Evolutionary conservation across 2,113 vertebrate genomes (phyloP).

Genomic region (Blennius ocellaris): DNA sequence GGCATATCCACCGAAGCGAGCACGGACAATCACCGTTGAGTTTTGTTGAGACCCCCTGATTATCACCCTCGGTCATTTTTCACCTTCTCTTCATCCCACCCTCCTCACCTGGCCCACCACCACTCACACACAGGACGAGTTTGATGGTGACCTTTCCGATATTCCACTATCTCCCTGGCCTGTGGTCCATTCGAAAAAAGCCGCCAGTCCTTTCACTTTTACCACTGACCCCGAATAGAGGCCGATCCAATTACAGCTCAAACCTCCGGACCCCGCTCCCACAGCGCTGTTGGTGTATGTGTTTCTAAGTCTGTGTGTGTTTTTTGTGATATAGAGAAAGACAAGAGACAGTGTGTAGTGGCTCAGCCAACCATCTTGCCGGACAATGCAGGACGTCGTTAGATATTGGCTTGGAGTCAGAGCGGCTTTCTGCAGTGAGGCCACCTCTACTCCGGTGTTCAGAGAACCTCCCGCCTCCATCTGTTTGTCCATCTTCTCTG

Average conservation of each 20-base stretch:
- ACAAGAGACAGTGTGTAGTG: slow-evolving; percentile 49
- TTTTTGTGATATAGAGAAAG: slow-evolving; percentile 20
- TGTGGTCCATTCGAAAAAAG: slow-evolving; percentile 62
- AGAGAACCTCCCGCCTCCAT: slow-evolving; percentile 1
- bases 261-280: slow-evolving; percentile 49
- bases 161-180: slow-evolving; percentile 41
- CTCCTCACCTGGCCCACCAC: slow-evolving; percentile 2
- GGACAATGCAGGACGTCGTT: slow-evolving; percentile 33
- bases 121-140: slow-evolving; percentile 32
- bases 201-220: slow-evolving; percentile 67
- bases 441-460: slow-evolving; percentile 13
- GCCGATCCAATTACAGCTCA: slow-evolving; percentile 72
- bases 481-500: background rate
- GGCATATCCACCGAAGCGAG: background rate
- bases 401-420: slow-evolving; percentile 41
- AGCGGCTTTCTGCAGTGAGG: slow-evolving; percentile 23
- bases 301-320: slow-evolving; percentile 29
- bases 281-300: slow-evolving; percentile 32
- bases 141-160: slow-evolving; percentile 53
- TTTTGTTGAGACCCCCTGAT: background rate
- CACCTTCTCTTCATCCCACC: background rate
- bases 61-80: background rate
- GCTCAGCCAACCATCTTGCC: slow-evolving; percentile 41
- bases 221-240: slow-evolving; percentile 68
- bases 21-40: background rate